phyloP scores from a whole-genome alignment of 2,797 vertebrate genomes.

The Columba guinea region DNA sequence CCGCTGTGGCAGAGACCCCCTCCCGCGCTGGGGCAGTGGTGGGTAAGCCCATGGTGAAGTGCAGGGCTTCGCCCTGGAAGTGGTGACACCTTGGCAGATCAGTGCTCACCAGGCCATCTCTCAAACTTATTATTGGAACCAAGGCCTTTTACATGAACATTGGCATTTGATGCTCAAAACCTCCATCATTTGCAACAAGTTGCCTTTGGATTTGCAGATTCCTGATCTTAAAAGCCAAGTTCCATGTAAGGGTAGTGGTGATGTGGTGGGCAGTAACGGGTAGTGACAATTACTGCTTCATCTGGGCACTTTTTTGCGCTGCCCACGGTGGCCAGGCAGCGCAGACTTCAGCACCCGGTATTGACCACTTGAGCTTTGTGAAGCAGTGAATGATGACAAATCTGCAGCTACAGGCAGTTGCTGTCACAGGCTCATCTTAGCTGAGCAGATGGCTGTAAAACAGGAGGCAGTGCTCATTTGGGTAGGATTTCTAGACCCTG shows the following conservation, averaged over 20 bases:
- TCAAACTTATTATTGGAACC: not conserved
- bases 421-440: not conserved
- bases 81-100: not conserved
- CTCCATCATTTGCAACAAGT: not conserved
- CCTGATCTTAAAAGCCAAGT: not conserved
- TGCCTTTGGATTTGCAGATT: not conserved
- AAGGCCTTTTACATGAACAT: not conserved
- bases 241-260: not conserved
- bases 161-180: not conserved
- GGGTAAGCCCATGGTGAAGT: not conserved
- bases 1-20: fast-evolving
- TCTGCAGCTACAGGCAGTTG: not conserved
- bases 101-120: not conserved
- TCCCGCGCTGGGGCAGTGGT: fast-evolving
- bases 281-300: fast-evolving
- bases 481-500: not conserved
- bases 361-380: not conserved
- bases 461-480: not conserved
- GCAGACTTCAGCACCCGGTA: not conserved
- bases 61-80: not conserved
- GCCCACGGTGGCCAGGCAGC: fast-evolving
- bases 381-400: not conserved
- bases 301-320: no score
- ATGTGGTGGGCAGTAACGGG: no score
- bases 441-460: not conserved